Conservation (phyloP, 53 echinoderm and acorn worm genomes). For the Echinometra lucunter region DNA sequence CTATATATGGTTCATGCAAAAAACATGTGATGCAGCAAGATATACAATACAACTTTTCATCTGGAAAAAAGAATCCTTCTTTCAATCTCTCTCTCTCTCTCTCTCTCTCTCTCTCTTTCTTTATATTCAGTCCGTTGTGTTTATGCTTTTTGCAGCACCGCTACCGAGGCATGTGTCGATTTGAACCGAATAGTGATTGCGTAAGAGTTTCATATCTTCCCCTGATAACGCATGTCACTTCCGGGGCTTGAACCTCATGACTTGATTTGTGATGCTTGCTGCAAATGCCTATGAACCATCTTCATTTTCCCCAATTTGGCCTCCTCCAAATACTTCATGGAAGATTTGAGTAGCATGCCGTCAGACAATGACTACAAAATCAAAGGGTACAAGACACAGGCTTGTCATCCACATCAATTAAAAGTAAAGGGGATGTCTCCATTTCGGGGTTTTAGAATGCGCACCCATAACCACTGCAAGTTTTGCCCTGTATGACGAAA, state of each 20-base stretch:
- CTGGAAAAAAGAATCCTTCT: too few species aligned
- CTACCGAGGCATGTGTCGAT: too few species aligned
- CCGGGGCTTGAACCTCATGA: background rate
- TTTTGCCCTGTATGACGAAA: background rate
- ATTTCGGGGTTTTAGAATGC: background rate
- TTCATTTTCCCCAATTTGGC: background rate
- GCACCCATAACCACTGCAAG: background rate
- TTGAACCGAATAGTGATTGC: background rate
- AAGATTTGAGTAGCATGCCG: background rate
- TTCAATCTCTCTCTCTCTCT: too few species aligned
- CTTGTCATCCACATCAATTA: background rate
- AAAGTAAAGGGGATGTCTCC: conserved; percentile 16
- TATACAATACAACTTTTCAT: too few species aligned
- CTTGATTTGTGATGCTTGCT: background rate
- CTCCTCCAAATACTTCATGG: background rate
- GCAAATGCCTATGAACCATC: background rate
- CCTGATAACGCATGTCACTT: background rate
- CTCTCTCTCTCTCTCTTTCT: too few species aligned
- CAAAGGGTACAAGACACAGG: background rate
- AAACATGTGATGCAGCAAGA: too few species aligned
- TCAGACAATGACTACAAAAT: background rate
- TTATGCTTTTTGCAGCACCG: too few species aligned
- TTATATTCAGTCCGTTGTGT: too few species aligned
- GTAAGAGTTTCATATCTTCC: conserved; percentile 33
- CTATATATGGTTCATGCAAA: too few species aligned